These are phyloP conservation scores for Natrix natrix DNA, from an alignment of 2,797 vertebrate genomes.

Conservation along the genomic window DNA sequence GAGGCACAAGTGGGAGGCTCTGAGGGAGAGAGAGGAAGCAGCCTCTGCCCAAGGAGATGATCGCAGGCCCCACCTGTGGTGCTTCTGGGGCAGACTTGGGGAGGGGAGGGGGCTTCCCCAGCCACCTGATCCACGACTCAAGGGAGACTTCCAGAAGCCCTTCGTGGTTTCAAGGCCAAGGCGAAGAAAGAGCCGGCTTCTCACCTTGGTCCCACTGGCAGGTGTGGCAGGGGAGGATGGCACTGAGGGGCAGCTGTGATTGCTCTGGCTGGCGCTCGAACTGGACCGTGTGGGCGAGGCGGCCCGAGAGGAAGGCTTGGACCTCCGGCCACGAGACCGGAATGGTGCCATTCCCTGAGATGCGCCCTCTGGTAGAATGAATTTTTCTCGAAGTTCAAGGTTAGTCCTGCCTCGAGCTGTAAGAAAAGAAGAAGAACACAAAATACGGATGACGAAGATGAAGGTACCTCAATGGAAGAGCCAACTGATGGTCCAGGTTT, in stretches of 20 bases:
- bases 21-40: no score
- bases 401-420: constrained; percentile 95
- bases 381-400: constrained; percentile 95
- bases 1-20: no score
- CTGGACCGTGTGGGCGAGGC: constrained; percentile 94
- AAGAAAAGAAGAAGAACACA: neutral
- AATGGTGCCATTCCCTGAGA: constrained; percentile 93
- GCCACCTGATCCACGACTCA: neutral
- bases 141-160: neutral
- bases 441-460: neutral
- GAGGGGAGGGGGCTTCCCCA: no score
- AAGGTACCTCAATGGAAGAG: no score
- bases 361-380: constrained; percentile 93
- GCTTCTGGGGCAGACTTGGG: neutral
- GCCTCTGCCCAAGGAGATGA: no score
- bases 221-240: constrained; percentile 91
- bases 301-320: constrained; percentile 92
- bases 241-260: constrained; percentile 89
- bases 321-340: constrained; percentile 89
- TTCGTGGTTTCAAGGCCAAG: neutral
- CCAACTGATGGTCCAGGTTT: no score
- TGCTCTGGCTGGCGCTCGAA: constrained; percentile 95
- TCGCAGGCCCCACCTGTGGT: no score
- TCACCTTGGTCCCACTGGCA: constrained; percentile 89
- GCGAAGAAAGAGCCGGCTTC: constrained; percentile 5